These are phyloP conservation scores for Hexactinellida sp. DNA, from an alignment of 37 sponge, comb jelly and placozoan genomes.

Conservation along the genomic window DNA sequence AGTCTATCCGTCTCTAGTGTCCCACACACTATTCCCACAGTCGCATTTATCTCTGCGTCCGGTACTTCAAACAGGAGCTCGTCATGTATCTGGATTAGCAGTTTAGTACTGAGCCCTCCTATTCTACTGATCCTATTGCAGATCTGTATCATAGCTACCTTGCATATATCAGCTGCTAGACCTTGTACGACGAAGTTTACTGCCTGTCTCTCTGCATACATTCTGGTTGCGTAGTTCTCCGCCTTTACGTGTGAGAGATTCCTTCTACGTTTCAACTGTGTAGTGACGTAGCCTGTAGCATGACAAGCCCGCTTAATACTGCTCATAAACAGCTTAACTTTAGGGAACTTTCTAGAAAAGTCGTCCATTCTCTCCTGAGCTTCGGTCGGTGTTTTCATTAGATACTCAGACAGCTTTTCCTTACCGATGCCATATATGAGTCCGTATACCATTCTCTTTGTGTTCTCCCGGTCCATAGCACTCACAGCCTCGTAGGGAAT, in stretches of 20 bases:
- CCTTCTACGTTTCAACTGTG: constrained; percentile 38
- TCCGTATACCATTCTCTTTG: constrained; percentile 69
- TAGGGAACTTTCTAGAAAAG: constrained; percentile 45
- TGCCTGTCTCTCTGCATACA: constrained; percentile 58
- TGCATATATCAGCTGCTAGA: constrained; percentile 67
- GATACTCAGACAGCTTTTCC: constrained; percentile 51
- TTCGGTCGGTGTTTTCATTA: constrained; percentile 18
- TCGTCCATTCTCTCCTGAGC: constrained; percentile 46
- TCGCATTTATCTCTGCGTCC: constrained; percentile 24
- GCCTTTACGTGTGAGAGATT: constrained; percentile 38
- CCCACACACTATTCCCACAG: constrained; percentile 21
- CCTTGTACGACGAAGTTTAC: constrained; percentile 75
- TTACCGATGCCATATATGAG: constrained; percentile 77
- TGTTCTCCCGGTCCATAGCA: constrained; percentile 43
- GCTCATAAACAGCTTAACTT: constrained; percentile 33
- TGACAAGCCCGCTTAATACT: constrained; percentile 21
- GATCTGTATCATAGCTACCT: constrained; percentile 48
- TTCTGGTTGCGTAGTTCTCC: constrained; percentile 13
- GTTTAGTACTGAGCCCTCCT: not conserved
- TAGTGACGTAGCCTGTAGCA: constrained; percentile 26
- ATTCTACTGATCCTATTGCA: not conserved
- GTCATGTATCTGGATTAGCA: constrained; percentile 75
- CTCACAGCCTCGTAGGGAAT: constrained; percentile 24
- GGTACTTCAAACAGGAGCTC: constrained; percentile 68
- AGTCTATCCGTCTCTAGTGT: not conserved